Evolutionary conservation across 2,888 invertebrate genomes (phyloP).

Genomic region (Lampropteryx suffumata): DNA sequence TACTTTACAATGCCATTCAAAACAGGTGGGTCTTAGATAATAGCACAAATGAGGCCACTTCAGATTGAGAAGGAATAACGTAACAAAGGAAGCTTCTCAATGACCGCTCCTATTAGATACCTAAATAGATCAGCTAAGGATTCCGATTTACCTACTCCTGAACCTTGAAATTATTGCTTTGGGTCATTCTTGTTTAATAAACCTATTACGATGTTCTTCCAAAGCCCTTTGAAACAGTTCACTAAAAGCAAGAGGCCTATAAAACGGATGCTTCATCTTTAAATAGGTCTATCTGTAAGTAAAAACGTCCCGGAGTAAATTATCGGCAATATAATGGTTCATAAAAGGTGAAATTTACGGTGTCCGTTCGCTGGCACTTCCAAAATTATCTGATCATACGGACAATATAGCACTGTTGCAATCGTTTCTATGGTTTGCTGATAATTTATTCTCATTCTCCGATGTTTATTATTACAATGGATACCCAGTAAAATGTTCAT

Average conservation of each 20-base stretch:
- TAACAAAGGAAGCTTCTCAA: neutral
- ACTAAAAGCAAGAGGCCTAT: slow-evolving; percentile 27
- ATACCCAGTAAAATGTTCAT: neutral
- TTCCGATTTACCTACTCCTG: too few species aligned
- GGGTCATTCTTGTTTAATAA: neutral
- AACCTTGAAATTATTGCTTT: neutral
- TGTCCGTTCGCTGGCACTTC: slow-evolving; percentile 49
- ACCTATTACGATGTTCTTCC: too few species aligned
- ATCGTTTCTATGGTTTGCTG: slow-evolving; percentile 17
- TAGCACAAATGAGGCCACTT: neutral
- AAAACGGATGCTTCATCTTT: slow-evolving; percentile 39
- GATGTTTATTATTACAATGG: slow-evolving; percentile 8
- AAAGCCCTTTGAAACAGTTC: slow-evolving; percentile 7
- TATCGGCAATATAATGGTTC: slow-evolving; percentile 70
- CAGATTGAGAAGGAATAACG: neutral
- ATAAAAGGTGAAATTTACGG: slow-evolving; percentile 73
- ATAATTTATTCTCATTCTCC: slow-evolving; percentile 26
- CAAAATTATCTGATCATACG: slow-evolving; percentile 61
- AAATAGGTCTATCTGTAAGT: slow-evolving; percentile 53
- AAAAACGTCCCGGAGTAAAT: slow-evolving; percentile 45
- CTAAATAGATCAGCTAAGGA: too few species aligned
- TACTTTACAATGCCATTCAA: slow-evolving; percentile 10
- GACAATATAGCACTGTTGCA: slow-evolving; percentile 30
- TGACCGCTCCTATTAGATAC: neutral
- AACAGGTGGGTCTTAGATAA: neutral